These are phyloP conservation scores for Poecilia velifera DNA, from an alignment of 2,797 vertebrate genomes.

Conservation along the genomic window DNA sequence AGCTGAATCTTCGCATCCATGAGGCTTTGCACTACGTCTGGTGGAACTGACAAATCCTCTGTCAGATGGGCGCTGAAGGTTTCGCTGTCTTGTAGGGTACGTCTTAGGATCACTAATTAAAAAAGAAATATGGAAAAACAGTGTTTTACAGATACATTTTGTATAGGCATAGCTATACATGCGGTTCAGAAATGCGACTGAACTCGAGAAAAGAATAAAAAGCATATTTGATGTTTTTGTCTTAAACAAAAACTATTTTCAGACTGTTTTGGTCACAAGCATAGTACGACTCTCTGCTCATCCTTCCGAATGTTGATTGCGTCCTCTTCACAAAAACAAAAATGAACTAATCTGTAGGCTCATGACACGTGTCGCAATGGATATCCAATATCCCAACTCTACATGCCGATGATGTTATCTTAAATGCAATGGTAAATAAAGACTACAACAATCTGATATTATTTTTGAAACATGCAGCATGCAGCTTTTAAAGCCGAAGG, in stretches of 20 bases:
- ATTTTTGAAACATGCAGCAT: neutral
- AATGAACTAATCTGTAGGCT: neutral
- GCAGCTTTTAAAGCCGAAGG: neutral
- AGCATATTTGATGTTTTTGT: neutral
- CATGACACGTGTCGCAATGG: neutral
- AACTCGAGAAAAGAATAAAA: neutral
- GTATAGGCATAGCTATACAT: neutral
- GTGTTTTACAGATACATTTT: neutral
- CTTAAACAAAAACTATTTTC: neutral
- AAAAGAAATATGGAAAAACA: constrained; percentile 8
- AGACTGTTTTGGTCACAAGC: neutral
- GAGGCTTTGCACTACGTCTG: constrained; percentile 65
- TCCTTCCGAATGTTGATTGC: neutral
- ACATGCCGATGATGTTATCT: neutral
- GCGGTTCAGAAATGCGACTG: neutral
- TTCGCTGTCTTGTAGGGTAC: constrained; percentile 73
- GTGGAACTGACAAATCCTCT: constrained; percentile 59
- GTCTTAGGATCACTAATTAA: constrained; percentile 65
- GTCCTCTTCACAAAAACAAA: neutral
- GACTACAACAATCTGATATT: neutral
- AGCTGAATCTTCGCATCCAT: constrained; percentile 62
- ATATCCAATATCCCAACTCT: neutral
- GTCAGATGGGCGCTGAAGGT: constrained; percentile 74
- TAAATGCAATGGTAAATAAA: neutral
- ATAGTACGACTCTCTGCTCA: too few species aligned